Evolutionary conservation across 2,888 invertebrate species (phyloP).

Genomic region (Trissolcus brochymenae): DNA sequence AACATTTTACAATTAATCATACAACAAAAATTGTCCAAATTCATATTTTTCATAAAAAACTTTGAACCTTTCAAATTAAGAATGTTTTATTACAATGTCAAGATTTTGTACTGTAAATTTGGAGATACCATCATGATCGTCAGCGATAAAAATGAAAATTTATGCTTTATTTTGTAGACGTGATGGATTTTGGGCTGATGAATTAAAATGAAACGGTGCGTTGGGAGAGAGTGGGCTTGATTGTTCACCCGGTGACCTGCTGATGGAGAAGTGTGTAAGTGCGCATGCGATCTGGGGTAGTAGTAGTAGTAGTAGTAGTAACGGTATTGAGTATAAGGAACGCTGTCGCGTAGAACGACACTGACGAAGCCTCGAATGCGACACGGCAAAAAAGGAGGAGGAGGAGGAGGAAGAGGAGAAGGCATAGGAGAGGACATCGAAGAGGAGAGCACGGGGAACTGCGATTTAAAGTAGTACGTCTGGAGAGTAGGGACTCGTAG

Average conservation of each 20-base stretch:
- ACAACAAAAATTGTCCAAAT: too few species aligned
- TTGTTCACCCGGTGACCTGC: slow-evolving; percentile 71
- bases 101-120: too few species aligned
- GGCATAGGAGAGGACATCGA: slow-evolving; percentile 36
- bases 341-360: slow-evolving; percentile 36
- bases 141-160: too few species aligned
- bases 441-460: slow-evolving; percentile 28
- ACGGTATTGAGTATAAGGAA: slow-evolving; percentile 39
- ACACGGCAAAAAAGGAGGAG: slow-evolving; percentile 34
- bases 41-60: too few species aligned
- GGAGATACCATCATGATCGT: too few species aligned
- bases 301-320: slow-evolving; percentile 61
- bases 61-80: too few species aligned
- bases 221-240: slow-evolving; percentile 28
- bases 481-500: slow-evolving; percentile 60
- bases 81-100: too few species aligned
- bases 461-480: slow-evolving; percentile 52
- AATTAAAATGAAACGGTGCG: slow-evolving; percentile 21
- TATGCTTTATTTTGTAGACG: neutral
- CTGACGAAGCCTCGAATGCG: slow-evolving; percentile 47
- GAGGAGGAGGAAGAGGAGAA: slow-evolving; percentile 5
- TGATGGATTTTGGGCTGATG: slow-evolving; percentile 20
- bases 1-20: too few species aligned
- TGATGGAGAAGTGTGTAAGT: slow-evolving; percentile 65
- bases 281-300: slow-evolving; percentile 71